These are phyloP conservation scores for Anniella stebbinsi DNA, from an alignment of 2,797 vertebrate species.

Conservation along the genomic window DNA sequence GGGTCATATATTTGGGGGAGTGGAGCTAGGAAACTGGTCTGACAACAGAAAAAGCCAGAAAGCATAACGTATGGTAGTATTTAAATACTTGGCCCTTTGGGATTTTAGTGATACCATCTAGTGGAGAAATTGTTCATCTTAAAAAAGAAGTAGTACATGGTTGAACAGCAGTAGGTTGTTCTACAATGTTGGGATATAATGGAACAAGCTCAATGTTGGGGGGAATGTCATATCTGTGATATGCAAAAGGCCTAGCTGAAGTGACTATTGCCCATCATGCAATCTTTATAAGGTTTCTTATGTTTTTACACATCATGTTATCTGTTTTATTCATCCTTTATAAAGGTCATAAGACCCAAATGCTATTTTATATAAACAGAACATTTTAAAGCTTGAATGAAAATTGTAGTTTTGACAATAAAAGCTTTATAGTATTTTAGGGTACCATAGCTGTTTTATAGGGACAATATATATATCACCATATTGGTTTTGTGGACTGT, in stretches of 20 bases:
- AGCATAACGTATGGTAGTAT: neutral
- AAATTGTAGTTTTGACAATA: constrained; percentile 7
- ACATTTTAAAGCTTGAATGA: neutral
- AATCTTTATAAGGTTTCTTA: constrained; percentile 6
- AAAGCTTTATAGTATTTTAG: constrained; percentile 17
- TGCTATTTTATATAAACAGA: neutral
- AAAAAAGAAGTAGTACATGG: neutral
- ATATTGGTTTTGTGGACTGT: neutral
- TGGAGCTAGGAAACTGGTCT: neutral
- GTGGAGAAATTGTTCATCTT: neutral
- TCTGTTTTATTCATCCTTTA: neutral
- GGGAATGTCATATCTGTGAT: neutral
- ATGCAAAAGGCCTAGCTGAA: neutral
- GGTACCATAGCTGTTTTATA: neutral
- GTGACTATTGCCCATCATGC: neutral
- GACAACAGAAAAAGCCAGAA: neutral
- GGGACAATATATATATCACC: neutral
- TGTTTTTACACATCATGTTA: neutral
- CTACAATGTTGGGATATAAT: neutral
- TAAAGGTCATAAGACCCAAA: neutral
- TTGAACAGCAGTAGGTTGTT: neutral
- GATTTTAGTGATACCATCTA: neutral
- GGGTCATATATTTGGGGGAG: neutral
- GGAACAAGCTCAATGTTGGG: neutral
- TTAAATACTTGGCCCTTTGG: neutral